A percentile compares a stretch with the other conserved stretches of the same genome.
phyloP scores from a whole-genome alignment of 2,113 vertebrate genomes.

The Falco punctatus region DNA sequence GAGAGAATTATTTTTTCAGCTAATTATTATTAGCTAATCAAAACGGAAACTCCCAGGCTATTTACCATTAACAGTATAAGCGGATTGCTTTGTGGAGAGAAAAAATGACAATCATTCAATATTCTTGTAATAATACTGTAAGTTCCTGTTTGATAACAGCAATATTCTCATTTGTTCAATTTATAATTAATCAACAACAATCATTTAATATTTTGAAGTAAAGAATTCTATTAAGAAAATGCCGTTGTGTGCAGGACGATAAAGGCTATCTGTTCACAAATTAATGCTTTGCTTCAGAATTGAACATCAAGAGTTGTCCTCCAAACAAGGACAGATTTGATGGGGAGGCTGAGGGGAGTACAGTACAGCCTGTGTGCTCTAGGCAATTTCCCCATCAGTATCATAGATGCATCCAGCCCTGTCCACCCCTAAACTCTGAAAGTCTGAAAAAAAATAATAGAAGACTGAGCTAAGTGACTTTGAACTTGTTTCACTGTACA shows the following conservation, averaged over 20 bases:
- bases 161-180: neutral
- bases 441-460: neutral
- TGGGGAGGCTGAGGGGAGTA: neutral
- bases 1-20: neutral
- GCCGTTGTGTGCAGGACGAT: neutral
- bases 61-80: neutral
- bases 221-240: slow-evolving; percentile 2
- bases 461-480: neutral
- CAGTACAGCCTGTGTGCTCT: neutral
- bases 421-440: neutral
- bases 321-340: slow-evolving; percentile 14
- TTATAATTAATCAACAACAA: slow-evolving; percentile 26
- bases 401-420: neutral
- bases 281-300: slow-evolving; percentile 31
- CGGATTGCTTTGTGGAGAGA: neutral
- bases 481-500: neutral
- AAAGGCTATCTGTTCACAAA: slow-evolving; percentile 23
- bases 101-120: slow-evolving; percentile 5
- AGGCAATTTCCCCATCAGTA: neutral
- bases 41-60: neutral
- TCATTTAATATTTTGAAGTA: slow-evolving; percentile 6
- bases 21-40: slow-evolving; percentile 11
- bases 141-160: neutral
- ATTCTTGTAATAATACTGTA: neutral
- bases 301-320: slow-evolving; percentile 25